phyloP scores from a whole-genome alignment of 1,140 invertebrate species.

The Atta texana region DNA sequence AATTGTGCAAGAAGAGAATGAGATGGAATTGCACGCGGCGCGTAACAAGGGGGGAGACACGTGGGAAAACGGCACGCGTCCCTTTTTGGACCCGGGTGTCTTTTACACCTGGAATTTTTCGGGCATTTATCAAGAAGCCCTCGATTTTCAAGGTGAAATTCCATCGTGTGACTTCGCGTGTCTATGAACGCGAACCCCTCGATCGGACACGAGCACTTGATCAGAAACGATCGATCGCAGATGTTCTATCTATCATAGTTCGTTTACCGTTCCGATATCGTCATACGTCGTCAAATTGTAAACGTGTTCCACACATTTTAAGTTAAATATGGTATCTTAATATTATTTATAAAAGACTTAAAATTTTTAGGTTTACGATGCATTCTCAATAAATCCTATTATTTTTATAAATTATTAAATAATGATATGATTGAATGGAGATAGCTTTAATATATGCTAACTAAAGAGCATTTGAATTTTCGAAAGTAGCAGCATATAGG shows the following conservation, averaged over 20 bases:
- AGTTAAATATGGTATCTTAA: not conserved
- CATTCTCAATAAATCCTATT: not conserved
- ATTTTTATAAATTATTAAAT: not conserved
- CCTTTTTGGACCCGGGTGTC: conserved; percentile 72
- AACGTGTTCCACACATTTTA: not conserved
- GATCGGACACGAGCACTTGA: conserved; percentile 48
- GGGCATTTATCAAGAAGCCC: conserved; percentile 69
- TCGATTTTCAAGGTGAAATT: conserved; percentile 52
- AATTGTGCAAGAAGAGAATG: conserved; percentile 74
- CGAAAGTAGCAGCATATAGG: conserved; percentile 18
- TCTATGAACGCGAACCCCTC: conserved; percentile 45
- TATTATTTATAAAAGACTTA: not conserved
- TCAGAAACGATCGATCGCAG: conserved; percentile 55
- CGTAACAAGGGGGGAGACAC: conserved; percentile 74
- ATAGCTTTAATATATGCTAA: not conserved
- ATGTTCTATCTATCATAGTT: not conserved
- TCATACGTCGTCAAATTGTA: not conserved
- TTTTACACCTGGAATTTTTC: conserved; percentile 80
- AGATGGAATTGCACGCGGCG: conserved; percentile 72
- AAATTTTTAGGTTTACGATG: not conserved
- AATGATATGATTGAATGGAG: not conserved
- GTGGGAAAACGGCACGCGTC: conserved; percentile 84
- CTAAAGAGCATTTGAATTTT: not conserved
- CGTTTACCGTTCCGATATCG: not conserved
- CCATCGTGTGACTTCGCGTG: conserved; percentile 73